Evolutionary conservation across 2,888 invertebrate species (phyloP), one percentile per base, ranked within the genome.

Genomic region (Phaedon cochleariae): DNA sequence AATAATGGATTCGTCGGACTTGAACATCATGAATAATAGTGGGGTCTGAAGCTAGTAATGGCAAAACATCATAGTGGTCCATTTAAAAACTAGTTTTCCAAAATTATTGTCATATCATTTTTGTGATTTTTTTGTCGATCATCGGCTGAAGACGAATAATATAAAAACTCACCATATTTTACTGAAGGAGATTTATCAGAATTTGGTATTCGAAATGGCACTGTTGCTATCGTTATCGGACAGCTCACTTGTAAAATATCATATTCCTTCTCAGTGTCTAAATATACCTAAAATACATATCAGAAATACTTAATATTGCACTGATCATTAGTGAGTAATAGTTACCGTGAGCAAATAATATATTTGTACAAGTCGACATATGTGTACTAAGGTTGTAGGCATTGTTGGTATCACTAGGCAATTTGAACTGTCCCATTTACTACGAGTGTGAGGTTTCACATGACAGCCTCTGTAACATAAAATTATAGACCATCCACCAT

Each of bases 211-310:
- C 90, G 81, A 79, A 89, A 90, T 51, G 92, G 92, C 72, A 91
- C 89, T 5, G 92, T 92, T 41, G 90, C 92, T 69, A 93, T 89
- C 53, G 91, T 91, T 57, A 93, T 85, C 9, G 93, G 92, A 77
- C 92, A 91, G 76, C 89, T 90, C 82, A 92, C 87, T 75, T 90
- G 87, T 65, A 92, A 86, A 72, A 90, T 87, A 75, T 92, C 92
- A 49, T 88, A 88, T 31, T 90, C 89, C 77, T 89, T 90, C 73
- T 90, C 90, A 77, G 90, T 87, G 75, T 90, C 89, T 70, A 92
- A 84, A 79, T 89, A 89, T 9, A 91, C 89, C 91, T 92, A 78
- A 45, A 78, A 65, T 53, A n/a, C n/a, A n/a, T n/a, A 41, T 41
- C 12, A 26, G 26, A 34, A 54, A 37, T n/a, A n/a, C n/a, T 26